Evolutionary conservation across 2,888 invertebrate species (phyloP).

Genomic region (Pherbina coryleti): DNA sequence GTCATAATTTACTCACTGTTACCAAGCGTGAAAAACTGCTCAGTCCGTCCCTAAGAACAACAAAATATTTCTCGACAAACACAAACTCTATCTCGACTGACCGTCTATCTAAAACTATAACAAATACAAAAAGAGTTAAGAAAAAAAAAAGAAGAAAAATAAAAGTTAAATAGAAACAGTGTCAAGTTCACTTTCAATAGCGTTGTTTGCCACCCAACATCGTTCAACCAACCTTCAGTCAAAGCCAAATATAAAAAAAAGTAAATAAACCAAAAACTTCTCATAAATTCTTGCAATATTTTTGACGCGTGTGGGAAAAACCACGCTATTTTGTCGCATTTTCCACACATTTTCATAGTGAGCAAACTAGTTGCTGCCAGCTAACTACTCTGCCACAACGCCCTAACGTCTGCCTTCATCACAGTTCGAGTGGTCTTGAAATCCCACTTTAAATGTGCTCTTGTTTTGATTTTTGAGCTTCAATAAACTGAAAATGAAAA

Average conservation of each 20-base stretch:
- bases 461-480: background rate
- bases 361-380: background rate
- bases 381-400: too few species aligned
- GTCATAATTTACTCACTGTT: too few species aligned
- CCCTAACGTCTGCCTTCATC: background rate
- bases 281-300: constrained; percentile 19
- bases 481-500: background rate
- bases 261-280: too few species aligned
- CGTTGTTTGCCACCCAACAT: background rate
- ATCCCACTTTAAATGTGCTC: too few species aligned
- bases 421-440: too few species aligned
- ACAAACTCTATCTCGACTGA: too few species aligned
- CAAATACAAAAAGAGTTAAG: background rate
- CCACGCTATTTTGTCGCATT: background rate
- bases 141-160: background rate
- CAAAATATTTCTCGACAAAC: too few species aligned
- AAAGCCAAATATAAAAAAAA: too few species aligned
- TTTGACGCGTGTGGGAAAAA: constrained; percentile 21
- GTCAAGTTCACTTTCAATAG: constrained; percentile 26
- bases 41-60: too few species aligned
- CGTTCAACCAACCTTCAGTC: background rate
- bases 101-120: background rate
- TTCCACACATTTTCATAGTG: background rate
- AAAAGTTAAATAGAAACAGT: background rate
- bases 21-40: too few species aligned